Evolutionary conservation across 2,888 invertebrate genomes (phyloP).

Genomic region (Drosophila recens): DNA sequence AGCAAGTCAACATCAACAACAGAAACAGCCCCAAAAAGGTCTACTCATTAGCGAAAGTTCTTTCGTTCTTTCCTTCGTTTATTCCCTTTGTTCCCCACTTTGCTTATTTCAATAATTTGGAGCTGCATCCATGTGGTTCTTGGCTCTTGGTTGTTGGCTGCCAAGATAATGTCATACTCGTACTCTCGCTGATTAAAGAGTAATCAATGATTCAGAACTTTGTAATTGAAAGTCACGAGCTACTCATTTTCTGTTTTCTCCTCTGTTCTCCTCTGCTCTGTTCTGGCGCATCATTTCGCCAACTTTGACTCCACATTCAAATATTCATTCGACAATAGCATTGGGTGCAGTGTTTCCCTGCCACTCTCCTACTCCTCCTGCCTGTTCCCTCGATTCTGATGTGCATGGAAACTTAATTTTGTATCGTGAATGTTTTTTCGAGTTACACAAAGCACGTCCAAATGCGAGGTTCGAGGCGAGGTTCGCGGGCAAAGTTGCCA

Average conservation of each 20-base stretch:
- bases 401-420: slow-evolving; percentile 64
- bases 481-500: slow-evolving; percentile 24
- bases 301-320: slow-evolving; percentile 48
- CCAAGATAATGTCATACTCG: slow-evolving; percentile 32
- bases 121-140: slow-evolving; percentile 4
- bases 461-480: slow-evolving; percentile 23
- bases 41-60: slow-evolving; percentile 18
- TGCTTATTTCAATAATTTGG: not conserved
- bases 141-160: slow-evolving; percentile 4
- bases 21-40: not conserved
- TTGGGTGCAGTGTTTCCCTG: slow-evolving; percentile 37
- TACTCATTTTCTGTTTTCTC: slow-evolving; percentile 26
- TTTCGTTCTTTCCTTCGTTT: not conserved
- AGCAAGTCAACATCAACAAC: not conserved
- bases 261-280: slow-evolving; percentile 1
- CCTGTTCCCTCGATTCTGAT: not conserved
- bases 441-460: slow-evolving; percentile 61
- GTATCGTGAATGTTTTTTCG: slow-evolving; percentile 53
- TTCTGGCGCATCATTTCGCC: slow-evolving; percentile 35
- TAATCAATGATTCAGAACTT: slow-evolving; percentile 56
- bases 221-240: slow-evolving; percentile 64
- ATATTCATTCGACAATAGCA: slow-evolving; percentile 36
- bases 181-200: slow-evolving; percentile 31
- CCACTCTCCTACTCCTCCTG: not conserved
- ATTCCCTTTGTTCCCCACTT: not conserved